phyloP scores from a whole-genome alignment of 2,797 vertebrate species.

The Coracias cyanogaster region DNA sequence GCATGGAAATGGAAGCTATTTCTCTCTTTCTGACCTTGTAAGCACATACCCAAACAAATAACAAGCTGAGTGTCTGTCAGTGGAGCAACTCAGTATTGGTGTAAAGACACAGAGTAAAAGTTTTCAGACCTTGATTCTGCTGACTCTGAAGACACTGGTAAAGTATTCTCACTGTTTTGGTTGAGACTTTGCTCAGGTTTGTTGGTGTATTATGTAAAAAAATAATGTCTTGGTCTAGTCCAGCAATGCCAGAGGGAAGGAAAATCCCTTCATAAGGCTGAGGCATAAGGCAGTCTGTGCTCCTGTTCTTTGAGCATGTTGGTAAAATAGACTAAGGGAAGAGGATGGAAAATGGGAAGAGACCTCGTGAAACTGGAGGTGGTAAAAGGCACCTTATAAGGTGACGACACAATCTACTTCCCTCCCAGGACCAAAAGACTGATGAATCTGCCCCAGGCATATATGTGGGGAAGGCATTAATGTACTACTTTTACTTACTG shows the following conservation, averaged over 20 bases:
- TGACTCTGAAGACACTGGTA: background rate
- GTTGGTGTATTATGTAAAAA: background rate
- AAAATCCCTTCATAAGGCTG: accelerated
- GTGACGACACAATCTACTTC: background rate
- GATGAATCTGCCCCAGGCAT: background rate
- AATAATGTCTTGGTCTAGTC: background rate
- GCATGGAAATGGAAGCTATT: background rate
- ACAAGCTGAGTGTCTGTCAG: background rate
- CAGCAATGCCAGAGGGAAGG: background rate
- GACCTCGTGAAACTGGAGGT: background rate
- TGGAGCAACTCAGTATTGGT: background rate
- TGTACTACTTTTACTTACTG: background rate
- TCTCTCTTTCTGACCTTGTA: background rate
- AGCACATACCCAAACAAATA: background rate
- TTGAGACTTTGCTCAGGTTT: background rate
- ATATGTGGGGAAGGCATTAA: background rate
- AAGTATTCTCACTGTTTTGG: background rate
- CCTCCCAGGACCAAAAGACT: background rate
- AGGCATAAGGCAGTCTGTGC: background rate
- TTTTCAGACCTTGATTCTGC: background rate
- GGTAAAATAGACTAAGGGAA: background rate
- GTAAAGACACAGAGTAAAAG: background rate
- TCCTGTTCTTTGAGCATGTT: accelerated
- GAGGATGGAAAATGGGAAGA: background rate
- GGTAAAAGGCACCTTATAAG: background rate